Evolutionary conservation across 1,140 invertebrate species (phyloP).

Genomic region (Mamestra configurata): DNA sequence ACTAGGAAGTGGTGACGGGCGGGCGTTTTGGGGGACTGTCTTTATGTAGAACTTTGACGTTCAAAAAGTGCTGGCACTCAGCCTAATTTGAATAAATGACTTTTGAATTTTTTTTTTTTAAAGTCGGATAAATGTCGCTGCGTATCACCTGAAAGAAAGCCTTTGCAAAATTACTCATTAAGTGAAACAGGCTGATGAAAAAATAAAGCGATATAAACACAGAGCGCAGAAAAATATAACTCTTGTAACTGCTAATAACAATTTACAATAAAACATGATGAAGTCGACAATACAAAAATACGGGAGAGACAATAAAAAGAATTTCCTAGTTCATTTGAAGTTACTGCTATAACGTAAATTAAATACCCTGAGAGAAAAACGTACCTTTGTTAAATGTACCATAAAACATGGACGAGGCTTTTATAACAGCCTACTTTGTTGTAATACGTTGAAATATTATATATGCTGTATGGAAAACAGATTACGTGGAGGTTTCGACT

Average conservation of each 20-base stretch:
- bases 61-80: too few relatives aligned
- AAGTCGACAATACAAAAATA: conserved; percentile 7
- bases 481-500: not conserved
- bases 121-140: too few relatives aligned
- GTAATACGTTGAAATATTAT: not conserved
- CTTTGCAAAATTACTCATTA: not conserved
- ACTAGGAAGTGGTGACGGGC: too few relatives aligned
- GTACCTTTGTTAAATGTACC: conserved; percentile 42
- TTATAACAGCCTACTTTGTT: conserved; percentile 3
- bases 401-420: conserved; percentile 24
- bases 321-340: conserved; percentile 50
- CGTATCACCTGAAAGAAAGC: too few relatives aligned
- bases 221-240: not conserved
- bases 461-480: not conserved
- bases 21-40: too few relatives aligned
- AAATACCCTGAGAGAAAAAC: conserved; percentile 40
- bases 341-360: conserved; percentile 39
- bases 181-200: not conserved
- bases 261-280: conserved; percentile 36
- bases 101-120: too few relatives aligned
- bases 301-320: conserved; percentile 44
- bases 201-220: not conserved
- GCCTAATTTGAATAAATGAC: too few relatives aligned
- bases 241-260: conserved; percentile 22
- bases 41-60: too few relatives aligned